Percentiles rank a stretch among this genome's conserved stretches.
phyloP scores from a whole-genome alignment of 2,113 vertebrate species.

The Pongo pygmaeus region DNA sequence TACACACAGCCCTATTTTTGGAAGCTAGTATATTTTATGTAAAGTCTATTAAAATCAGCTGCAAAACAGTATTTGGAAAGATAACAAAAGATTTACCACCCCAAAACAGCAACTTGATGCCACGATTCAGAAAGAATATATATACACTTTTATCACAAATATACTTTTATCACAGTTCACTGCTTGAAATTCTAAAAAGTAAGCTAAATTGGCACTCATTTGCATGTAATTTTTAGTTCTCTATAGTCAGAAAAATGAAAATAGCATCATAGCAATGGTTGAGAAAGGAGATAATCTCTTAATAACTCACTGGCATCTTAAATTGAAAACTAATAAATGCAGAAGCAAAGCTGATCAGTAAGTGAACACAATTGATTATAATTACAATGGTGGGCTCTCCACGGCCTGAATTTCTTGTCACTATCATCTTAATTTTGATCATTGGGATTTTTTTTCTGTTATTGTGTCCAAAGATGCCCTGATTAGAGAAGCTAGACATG shows the following conservation, averaged over 20 bases:
- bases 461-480: neutral
- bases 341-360: neutral
- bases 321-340: neutral
- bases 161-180: slow-evolving; percentile 42
- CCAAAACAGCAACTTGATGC: neutral
- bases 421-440: neutral
- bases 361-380: neutral
- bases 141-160: slow-evolving; percentile 25
- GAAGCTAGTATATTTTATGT: neutral
- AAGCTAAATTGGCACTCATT: slow-evolving; percentile 39
- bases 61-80: neutral
- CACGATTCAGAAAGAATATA: slow-evolving; percentile 51
- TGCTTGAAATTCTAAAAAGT: slow-evolving; percentile 42
- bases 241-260: slow-evolving; percentile 37
- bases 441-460: neutral
- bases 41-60: slow-evolving; percentile 31
- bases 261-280: slow-evolving; percentile 1
- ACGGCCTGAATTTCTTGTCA: neutral
- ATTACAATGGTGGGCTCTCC: neutral
- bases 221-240: slow-evolving; percentile 59
- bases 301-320: slow-evolving; percentile 39
- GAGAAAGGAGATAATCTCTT: slow-evolving; percentile 9
- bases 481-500: neutral
- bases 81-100: neutral
- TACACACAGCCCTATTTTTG: neutral